Conservation (phyloP, 1,140 invertebrate species). For the Tetranychus urticae region DNA sequence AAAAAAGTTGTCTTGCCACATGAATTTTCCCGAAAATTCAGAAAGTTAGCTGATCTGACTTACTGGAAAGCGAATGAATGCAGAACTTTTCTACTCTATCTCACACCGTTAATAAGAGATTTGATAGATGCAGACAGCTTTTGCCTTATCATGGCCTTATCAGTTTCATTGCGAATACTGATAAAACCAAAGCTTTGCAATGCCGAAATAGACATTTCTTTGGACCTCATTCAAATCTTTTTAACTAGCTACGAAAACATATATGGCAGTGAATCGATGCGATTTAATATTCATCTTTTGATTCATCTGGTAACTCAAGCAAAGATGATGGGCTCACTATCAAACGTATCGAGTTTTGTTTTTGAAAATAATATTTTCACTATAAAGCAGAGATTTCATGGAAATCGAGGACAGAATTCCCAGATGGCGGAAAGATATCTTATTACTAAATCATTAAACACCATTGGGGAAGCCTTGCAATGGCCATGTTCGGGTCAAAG, state of each 20-base stretch:
- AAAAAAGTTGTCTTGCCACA: background rate
- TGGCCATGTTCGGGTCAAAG: too few relatives aligned
- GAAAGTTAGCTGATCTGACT: background rate
- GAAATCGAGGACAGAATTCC: background rate
- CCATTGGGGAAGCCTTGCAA: too few relatives aligned
- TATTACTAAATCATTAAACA: too few relatives aligned
- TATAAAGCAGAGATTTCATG: background rate
- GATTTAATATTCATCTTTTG: background rate
- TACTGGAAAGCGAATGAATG: background rate
- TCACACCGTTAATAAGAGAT: background rate
- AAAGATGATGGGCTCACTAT: background rate
- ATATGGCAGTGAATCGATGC: background rate
- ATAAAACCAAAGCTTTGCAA: background rate
- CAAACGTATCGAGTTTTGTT: background rate
- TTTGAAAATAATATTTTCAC: background rate
- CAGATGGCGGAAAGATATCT: too few relatives aligned
- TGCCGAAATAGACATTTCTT: background rate
- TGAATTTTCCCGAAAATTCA: background rate
- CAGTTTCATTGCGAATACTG: background rate
- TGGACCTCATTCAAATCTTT: background rate
- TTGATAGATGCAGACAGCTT: background rate
- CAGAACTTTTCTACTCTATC: background rate
- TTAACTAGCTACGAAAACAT: background rate
- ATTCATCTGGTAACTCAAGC: background rate
- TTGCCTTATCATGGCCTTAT: background rate